Percentiles rank a stretch among this genome's conserved stretches.
These are phyloP conservation scores for Lycia hirtaria DNA, from an alignment of 2,888 invertebrate species.

Conservation along the genomic window DNA sequence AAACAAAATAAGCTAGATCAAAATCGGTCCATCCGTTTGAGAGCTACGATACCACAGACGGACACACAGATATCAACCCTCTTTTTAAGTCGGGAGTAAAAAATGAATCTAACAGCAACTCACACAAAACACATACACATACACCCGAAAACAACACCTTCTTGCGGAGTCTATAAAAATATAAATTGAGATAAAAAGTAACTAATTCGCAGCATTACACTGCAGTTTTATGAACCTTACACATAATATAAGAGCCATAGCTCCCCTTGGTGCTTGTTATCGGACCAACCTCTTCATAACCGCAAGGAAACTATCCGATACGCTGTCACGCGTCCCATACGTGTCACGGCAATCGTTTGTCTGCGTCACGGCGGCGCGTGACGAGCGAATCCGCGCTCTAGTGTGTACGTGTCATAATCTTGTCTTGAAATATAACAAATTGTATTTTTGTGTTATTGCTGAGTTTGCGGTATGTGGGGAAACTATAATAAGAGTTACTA, in stretches of 20 bases:
- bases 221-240: background rate
- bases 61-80: no score
- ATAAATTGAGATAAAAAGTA: background rate
- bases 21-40: no score
- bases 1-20: no score
- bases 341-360: conserved; percentile 25
- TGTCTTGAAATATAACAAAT: conserved; percentile 22
- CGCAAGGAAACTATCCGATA: conserved; percentile 12
- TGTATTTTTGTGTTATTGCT: conserved; percentile 22
- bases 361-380: conserved; percentile 24
- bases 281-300: conserved; percentile 1
- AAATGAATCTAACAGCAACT: no score
- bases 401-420: conserved; percentile 22
- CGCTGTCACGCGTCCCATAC: conserved; percentile 21
- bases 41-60: no score
- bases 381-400: conserved; percentile 22
- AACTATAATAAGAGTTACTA: background rate
- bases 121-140: no score
- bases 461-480: conserved; percentile 4
- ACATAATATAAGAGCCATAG: background rate
- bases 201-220: background rate
- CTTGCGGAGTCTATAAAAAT: no score
- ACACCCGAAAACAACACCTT: no score
- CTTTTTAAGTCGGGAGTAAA: no score
- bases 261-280: background rate